A percentile compares a stretch with the other conserved stretches of the same genome.
Conservation (phyloP, 2,888 invertebrate genomes). For the Omphaloscelis lunosa region DNA sequence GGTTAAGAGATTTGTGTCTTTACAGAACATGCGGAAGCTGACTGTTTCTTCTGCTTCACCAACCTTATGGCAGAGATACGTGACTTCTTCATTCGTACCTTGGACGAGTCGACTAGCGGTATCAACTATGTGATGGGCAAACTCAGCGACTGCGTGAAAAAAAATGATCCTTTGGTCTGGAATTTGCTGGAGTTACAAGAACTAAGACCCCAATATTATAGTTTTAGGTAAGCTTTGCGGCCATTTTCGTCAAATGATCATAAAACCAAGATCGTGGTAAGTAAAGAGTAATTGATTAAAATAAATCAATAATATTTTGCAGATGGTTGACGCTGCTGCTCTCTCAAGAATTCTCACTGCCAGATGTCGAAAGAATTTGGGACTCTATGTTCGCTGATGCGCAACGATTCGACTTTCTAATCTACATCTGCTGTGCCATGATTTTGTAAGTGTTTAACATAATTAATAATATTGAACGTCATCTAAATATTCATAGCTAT, state of each 20-base stretch:
- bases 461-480: not conserved
- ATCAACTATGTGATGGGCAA: conserved; percentile 97
- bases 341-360: conserved; percentile 99
- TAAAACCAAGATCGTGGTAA: not conserved
- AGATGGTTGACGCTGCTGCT: conserved; percentile 98
- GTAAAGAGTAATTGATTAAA: not conserved
- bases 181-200: conserved; percentile 95
- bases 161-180: conserved; percentile 95
- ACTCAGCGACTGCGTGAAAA: conserved; percentile 94
- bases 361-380: conserved; percentile 99
- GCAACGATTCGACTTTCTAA: conserved; percentile 96
- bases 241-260: not conserved
- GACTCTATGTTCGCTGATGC: conserved; percentile 98
- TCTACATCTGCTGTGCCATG: conserved; percentile 99
- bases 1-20: not conserved
- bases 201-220: conserved; percentile 98
- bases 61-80: conserved; percentile 99
- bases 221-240: conserved; percentile 93
- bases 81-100: conserved; percentile 98
- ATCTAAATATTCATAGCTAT: conserved; percentile 1
- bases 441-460: conserved; percentile 94
- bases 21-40: conserved; percentile 97
- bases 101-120: conserved; percentile 98
- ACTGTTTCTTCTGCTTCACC: conserved; percentile 99
- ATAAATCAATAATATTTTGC: conserved; percentile 71